A percentile compares a stretch with the other conserved stretches of the same genome.
Conservation (phyloP, 2,113 vertebrate species). For the Otolemur garnettii region DNA sequence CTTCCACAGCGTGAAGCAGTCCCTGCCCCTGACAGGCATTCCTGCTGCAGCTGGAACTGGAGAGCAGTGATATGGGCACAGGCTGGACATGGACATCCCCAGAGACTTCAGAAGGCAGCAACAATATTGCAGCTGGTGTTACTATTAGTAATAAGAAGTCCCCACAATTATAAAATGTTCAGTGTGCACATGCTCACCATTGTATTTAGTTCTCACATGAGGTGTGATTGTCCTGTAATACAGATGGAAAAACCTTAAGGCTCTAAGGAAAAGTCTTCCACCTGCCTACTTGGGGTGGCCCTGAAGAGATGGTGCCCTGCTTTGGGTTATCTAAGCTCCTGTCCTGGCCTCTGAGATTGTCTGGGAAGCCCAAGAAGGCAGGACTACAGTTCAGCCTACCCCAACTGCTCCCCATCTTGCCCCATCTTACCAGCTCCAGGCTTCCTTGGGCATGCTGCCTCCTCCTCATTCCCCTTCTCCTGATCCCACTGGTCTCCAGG, state of each 20-base stretch:
- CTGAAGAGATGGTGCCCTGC: fast-evolving
- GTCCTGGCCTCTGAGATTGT: background rate
- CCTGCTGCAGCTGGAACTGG: background rate
- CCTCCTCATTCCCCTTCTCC: background rate
- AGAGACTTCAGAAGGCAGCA: fast-evolving
- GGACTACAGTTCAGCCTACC: background rate
- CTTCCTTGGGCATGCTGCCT: background rate
- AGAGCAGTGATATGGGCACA: background rate
- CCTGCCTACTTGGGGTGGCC: background rate
- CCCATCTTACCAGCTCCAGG: slow-evolving; percentile 43
- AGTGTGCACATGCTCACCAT: fast-evolving
- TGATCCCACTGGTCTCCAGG: background rate
- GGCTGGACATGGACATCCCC: background rate
- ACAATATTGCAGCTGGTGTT: background rate
- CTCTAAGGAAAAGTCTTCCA: background rate
- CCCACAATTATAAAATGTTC: too few species aligned
- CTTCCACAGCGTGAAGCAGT: background rate
- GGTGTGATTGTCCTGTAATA: fast-evolving
- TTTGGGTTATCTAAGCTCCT: too few species aligned
- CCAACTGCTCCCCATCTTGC: fast-evolving
- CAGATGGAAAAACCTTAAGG: background rate
- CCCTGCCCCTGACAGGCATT: background rate
- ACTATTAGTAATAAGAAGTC: fast-evolving
- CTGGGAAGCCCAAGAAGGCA: background rate
- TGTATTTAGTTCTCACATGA: background rate